A percentile compares a stretch with the other conserved stretches of the same genome.
phyloP scores from a whole-genome alignment of 2,797 vertebrate species.

The Uromys caudimaculatus region DNA sequence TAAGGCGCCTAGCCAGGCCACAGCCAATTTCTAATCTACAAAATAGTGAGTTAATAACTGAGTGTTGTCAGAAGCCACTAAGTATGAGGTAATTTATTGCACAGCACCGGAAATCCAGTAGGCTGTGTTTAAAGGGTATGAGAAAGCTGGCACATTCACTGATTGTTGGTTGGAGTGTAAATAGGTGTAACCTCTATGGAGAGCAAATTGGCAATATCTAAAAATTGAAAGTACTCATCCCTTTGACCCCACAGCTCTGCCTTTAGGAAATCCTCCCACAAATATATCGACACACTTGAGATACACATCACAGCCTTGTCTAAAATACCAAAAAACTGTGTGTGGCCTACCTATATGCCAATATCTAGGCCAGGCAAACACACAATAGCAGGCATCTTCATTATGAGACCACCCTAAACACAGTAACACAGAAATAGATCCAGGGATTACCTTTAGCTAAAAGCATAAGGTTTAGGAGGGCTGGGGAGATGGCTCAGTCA shows the following conservation, averaged over 20 bases:
- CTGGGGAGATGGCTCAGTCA: not conserved
- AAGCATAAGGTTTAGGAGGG: not conserved
- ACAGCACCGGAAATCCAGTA: slow-evolving; percentile 51
- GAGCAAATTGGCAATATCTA: slow-evolving; percentile 47
- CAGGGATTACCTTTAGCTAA: slow-evolving; percentile 28
- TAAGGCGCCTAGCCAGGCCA: not conserved
- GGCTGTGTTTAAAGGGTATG: slow-evolving; percentile 63
- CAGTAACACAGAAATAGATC: not conserved
- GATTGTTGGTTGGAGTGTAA: slow-evolving; percentile 27
- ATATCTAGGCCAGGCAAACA: not conserved
- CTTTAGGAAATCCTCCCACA: slow-evolving; percentile 52
- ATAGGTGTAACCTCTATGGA: slow-evolving; percentile 2
- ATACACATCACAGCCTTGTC: not conserved
- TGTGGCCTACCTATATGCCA: not conserved
- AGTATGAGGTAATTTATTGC: slow-evolving; percentile 42
- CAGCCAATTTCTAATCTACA: slow-evolving; percentile 42
- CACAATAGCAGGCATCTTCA: not conserved
- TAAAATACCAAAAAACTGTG: not conserved
- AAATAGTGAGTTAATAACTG: slow-evolving; percentile 39
- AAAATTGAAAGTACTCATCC: slow-evolving; percentile 52
- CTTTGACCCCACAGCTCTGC: slow-evolving; percentile 41
- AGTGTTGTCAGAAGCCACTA: slow-evolving; percentile 58
- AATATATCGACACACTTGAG: not conserved
- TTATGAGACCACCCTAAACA: slow-evolving; percentile 1
- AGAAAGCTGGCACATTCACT: slow-evolving; percentile 18